phyloP scores from a whole-genome alignment of 2,888 invertebrate species.

The Patella depressa region DNA sequence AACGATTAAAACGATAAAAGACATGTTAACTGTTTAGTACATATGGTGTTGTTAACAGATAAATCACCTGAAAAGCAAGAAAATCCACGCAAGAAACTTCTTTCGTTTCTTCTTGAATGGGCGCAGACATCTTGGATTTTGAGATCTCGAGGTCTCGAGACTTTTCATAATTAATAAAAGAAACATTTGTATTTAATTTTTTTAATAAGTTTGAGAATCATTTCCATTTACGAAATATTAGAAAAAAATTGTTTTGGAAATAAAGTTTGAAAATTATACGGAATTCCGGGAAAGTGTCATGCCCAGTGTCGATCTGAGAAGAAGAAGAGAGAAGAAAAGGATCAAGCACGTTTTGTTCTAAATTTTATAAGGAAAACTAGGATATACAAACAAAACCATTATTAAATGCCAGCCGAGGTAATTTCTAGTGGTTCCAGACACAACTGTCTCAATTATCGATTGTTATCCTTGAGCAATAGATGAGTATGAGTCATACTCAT shows the following conservation, averaged over 20 bases:
- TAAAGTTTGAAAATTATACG: neutral
- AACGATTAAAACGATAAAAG: too few species aligned
- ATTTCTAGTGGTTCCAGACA: neutral
- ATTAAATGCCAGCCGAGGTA: slow-evolving; percentile 20
- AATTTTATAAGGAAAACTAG: slow-evolving; percentile 1
- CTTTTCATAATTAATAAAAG: neutral
- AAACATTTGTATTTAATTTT: neutral
- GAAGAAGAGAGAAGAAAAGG: slow-evolving; percentile 1
- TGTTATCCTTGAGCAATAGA: too few species aligned
- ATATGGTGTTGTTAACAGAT: too few species aligned
- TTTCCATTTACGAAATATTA: neutral
- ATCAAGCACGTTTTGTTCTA: slow-evolving; percentile 10
- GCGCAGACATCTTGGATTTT: slow-evolving; percentile 56
- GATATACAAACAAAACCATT: neutral
- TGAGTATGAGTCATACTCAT: too few species aligned
- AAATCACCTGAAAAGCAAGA: slow-evolving; percentile 55
- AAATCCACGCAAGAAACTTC: slow-evolving; percentile 41
- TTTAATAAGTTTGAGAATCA: neutral
- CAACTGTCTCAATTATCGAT: neutral
- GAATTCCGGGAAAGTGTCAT: slow-evolving; percentile 12
- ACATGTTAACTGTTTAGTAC: too few species aligned
- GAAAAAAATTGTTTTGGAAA: neutral
- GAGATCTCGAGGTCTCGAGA: slow-evolving; percentile 39
- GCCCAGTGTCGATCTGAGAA: slow-evolving; percentile 9
- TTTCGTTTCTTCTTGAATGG: slow-evolving; percentile 42